Evolutionary conservation across 2,113 vertebrate species (phyloP), one percentile per base, ranked within the genome.

Genomic region (Rostratula benghalensis): DNA sequence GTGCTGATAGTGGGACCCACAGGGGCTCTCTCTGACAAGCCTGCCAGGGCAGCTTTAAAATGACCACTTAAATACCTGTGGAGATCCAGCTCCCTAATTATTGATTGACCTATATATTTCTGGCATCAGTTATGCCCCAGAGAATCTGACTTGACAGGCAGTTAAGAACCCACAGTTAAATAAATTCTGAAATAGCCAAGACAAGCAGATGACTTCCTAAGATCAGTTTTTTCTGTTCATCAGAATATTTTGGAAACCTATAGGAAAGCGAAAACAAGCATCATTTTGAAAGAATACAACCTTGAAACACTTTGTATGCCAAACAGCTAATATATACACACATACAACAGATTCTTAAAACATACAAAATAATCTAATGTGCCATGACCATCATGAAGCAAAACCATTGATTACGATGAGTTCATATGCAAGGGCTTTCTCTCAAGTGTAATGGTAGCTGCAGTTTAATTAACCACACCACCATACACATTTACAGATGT

Each of bases 151-250:
- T 68, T 87, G 93, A 97, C 80, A 97, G 78, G 68, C 70, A 95
- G 73, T 87, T 93, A 79, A 31, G 95, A 94, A 82, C 65, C 77
- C 51, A 77, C 5, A 15, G 64, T 89, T 93, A 94, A 95, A 94
- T 39, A 88, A 96, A 90, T 88, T 96, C 93, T 91, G 75, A 96
- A 94, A 96, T 75, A 94, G 93, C 87, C 85, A 91, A 97, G 94
- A 96, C 69, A 96, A 97, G 87, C 78, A 92, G 53, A 70, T 6
- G 6, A 88, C 89, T 96, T 97, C 88, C 94, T 90, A 75, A 67
- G 39, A 89, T 68, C 50, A 75, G 53, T 92, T 97, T 97, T 77
- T 94, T 97, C 80, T 94, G 65, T 90, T 97, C 89, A 92, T 68
- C 80, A 75, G 89, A 89, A 76, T 87, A 93, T 87, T 93, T 94